Conservation (phyloP, 92 coral and sea anemone species). For the Palythoa caribaeorum region DNA sequence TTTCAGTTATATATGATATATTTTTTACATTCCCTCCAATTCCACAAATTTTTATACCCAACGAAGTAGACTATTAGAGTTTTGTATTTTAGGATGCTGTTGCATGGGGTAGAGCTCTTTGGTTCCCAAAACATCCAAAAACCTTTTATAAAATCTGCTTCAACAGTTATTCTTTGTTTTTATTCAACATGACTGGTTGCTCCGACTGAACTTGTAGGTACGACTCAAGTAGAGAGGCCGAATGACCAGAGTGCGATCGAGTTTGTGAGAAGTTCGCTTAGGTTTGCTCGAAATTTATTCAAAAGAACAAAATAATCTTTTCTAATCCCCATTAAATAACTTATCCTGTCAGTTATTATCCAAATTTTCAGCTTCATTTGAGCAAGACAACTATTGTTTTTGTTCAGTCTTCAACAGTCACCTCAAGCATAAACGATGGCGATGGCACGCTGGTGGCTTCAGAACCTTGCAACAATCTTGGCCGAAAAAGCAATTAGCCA, state of each 20-base stretch:
- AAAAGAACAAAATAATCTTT: neutral
- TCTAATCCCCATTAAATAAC: neutral
- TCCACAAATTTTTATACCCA: too few relatives aligned
- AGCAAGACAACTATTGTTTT: neutral
- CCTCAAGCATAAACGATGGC: slow-evolving; percentile 2
- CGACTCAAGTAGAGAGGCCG: neutral
- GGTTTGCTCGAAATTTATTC: neutral
- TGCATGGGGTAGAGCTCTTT: too few relatives aligned
- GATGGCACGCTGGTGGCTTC: slow-evolving; percentile 23
- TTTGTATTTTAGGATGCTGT: too few relatives aligned
- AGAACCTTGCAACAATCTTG: slow-evolving; percentile 16
- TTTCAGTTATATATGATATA: too few relatives aligned
- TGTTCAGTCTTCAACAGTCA: neutral
- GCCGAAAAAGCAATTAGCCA: slow-evolving; percentile 39
- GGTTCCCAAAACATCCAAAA: too few relatives aligned
- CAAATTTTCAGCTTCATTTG: slow-evolving; percentile 2
- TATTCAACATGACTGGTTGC: too few relatives aligned
- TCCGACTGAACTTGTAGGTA: too few relatives aligned
- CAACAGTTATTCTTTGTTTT: too few relatives aligned
- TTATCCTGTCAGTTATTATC: slow-evolving; percentile 1
- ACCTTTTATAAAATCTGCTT: too few relatives aligned
- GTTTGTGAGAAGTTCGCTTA: slow-evolving; percentile 1
- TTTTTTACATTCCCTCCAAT: too few relatives aligned
- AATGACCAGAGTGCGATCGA: neutral
- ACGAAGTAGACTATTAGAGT: too few relatives aligned